Conservation (phyloP, 2,797 vertebrate genomes). For the Anas bahamensis region DNA sequence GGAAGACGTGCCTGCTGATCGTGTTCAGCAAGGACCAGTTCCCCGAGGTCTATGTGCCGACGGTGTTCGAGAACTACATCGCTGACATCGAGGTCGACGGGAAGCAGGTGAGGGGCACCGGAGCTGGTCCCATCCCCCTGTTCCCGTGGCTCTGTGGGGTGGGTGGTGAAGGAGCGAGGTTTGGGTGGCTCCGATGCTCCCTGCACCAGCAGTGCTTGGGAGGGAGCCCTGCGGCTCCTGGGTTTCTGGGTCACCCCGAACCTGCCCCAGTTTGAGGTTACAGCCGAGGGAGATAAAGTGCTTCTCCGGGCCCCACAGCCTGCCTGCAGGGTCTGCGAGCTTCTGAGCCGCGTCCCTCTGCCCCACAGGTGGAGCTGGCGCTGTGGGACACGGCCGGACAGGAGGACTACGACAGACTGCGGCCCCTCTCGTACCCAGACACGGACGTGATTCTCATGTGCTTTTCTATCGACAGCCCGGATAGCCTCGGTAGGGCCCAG, state of each 20-base stretch:
- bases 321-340: background rate
- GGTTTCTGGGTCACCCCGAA: background rate
- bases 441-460: constrained; percentile 99
- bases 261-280: background rate
- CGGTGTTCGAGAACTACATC: constrained; percentile 98
- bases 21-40: constrained; percentile 99
- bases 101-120: constrained; percentile 86
- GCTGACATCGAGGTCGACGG: constrained; percentile 97
- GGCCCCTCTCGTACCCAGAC: constrained; percentile 96
- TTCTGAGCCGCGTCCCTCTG: background rate
- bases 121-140: fast-evolving
- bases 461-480: constrained; percentile 97
- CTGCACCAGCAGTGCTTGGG: fast-evolving
- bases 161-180: background rate
- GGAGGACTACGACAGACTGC: constrained; percentile 95
- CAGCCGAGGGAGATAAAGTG: background rate
- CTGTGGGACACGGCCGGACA: constrained; percentile 98
- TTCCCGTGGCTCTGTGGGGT: background rate
- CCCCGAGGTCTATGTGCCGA: constrained; percentile 97
- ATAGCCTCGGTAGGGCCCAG: constrained; percentile 89
- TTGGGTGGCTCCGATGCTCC: fast-evolving
- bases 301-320: fast-evolving
- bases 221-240: fast-evolving
- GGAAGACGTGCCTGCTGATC: constrained; percentile 96
- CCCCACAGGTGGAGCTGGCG: constrained; percentile 92